phyloP scores from a whole-genome alignment of 2,888 invertebrate species.

The Siphonodentalium dalli region DNA sequence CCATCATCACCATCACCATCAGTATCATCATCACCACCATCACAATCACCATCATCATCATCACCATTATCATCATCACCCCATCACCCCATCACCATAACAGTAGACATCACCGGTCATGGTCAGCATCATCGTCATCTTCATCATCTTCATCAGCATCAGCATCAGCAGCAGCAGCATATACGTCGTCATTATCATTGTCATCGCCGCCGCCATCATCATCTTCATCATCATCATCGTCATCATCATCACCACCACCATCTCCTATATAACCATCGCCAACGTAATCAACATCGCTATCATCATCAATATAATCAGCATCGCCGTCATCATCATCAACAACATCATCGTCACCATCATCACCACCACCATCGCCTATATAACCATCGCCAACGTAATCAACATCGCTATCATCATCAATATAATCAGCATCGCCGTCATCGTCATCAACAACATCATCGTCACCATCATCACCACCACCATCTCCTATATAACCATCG shows the following conservation, averaged over 20 bases:
- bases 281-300: background rate
- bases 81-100: no score
- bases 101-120: no score
- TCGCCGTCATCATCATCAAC: no score
- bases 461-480: background rate
- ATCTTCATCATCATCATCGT: constrained; percentile 5
- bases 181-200: no score
- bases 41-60: no score
- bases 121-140: no score
- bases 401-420: constrained; percentile 7
- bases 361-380: background rate
- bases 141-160: no score
- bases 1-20: no score
- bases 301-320: background rate
- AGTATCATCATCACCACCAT: no score
- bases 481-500: background rate
- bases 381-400: background rate
- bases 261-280: constrained; percentile 2
- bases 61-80: no score
- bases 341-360: background rate
- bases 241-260: constrained; percentile 7
- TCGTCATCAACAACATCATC: constrained; percentile 8
- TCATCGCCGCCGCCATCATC: constrained; percentile 2
- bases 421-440: constrained; percentile 1
- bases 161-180: no score